Conservation (phyloP, 2,113 vertebrate genomes). For the Chamaetylas fuelleborni region DNA sequence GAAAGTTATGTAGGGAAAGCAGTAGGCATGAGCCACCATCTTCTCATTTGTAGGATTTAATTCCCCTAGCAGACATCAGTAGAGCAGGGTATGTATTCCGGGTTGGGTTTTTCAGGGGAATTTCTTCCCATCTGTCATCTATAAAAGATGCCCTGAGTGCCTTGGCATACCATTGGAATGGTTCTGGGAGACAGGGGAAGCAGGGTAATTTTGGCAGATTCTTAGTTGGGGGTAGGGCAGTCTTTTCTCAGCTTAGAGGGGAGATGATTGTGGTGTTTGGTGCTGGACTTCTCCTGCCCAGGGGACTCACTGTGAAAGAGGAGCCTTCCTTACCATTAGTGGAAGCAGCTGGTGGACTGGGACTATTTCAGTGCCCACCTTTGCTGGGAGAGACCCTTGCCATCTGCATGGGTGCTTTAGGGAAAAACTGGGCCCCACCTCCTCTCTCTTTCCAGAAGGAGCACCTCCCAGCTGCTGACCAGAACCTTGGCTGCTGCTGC, state of each 20-base stretch:
- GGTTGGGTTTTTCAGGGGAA: background rate
- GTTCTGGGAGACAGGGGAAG: background rate
- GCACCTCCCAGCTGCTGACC: too few species aligned
- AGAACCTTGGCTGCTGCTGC: background rate
- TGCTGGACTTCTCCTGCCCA: background rate
- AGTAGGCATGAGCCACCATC: background rate
- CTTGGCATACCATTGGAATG: background rate
- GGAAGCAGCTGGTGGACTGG: background rate
- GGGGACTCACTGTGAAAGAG: rapidly evolving
- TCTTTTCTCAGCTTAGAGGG: background rate
- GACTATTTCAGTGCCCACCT: rapidly evolving
- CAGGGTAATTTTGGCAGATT: background rate
- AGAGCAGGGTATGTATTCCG: background rate
- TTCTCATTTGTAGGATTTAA: background rate
- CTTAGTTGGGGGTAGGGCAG: background rate
- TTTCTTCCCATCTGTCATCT: background rate
- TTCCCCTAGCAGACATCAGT: background rate
- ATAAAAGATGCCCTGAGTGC: background rate
- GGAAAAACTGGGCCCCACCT: background rate
- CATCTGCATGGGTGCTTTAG: background rate
- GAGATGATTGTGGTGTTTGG: background rate
- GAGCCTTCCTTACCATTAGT: background rate
- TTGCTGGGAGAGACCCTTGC: rapidly evolving
- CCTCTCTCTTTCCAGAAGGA: rapidly evolving
- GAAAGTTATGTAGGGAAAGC: background rate